Conservation (phyloP, 2,113 vertebrate species). For the Chloroceryle aenea region DNA sequence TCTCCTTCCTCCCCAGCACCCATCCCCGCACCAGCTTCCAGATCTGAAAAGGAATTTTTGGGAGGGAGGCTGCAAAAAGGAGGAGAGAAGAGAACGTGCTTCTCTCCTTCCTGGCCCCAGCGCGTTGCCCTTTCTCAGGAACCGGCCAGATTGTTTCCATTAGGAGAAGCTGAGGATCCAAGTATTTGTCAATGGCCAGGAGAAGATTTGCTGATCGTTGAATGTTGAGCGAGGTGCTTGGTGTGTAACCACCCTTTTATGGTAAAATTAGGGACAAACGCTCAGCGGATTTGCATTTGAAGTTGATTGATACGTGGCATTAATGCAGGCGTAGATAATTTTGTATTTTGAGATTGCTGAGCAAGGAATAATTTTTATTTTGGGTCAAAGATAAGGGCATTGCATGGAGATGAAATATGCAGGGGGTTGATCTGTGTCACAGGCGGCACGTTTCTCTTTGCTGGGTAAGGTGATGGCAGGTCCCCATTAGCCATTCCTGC, state of each 20-base stretch:
- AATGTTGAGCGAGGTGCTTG: conserved; percentile 16
- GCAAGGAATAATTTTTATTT: conserved; percentile 65
- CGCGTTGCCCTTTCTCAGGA: neutral
- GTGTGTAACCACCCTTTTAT: conserved; percentile 44
- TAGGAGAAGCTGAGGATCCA: conserved; percentile 45
- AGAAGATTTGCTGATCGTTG: conserved; percentile 40
- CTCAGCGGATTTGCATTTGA: conserved; percentile 25
- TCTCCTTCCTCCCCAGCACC: neutral
- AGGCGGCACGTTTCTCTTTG: neutral
- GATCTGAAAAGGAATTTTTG: neutral
- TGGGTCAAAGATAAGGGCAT: conserved; percentile 62
- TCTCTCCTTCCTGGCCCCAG: neutral
- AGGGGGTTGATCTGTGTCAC: conserved; percentile 28
- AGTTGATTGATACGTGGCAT: conserved; percentile 63
- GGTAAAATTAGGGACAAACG: conserved; percentile 29
- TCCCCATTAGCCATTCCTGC: neutral
- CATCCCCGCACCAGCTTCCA: fast-evolving
- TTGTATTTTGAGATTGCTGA: conserved; percentile 57
- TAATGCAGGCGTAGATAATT: conserved; percentile 47
- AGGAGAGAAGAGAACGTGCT: neutral
- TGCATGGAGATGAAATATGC: conserved; percentile 39
- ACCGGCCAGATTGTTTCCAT: conserved; percentile 39
- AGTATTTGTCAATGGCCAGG: conserved; percentile 48
- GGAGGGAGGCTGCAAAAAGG: neutral
- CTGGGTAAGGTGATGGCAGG: conserved; percentile 14